Percentiles rank a stretch among this genome's conserved stretches.
These are phyloP conservation scores for Podarcis muralis DNA, from an alignment of 2,113 vertebrate species.

Conservation along the genomic window DNA sequence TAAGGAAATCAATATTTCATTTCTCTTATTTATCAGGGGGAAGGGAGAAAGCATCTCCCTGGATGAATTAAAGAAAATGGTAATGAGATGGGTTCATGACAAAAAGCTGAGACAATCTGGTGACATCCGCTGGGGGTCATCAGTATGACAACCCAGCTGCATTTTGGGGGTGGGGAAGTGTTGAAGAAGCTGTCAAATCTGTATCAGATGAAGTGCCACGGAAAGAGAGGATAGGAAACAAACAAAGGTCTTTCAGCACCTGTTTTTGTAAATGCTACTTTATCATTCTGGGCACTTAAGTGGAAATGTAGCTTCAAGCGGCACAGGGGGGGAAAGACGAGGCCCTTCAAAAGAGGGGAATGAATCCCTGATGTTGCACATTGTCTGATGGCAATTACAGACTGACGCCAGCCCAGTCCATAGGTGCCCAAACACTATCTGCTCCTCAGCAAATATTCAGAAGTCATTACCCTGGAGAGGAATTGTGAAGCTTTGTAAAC, in stretches of 20 bases:
- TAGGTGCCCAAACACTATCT: neutral
- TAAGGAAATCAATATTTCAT: constrained; percentile 16
- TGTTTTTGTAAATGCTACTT: neutral
- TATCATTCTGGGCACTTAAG: neutral
- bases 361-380: neutral
- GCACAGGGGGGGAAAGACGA: neutral
- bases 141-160: neutral
- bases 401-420: neutral
- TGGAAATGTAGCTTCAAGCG: neutral
- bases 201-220: neutral
- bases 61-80: constrained; percentile 40
- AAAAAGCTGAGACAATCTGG: neutral
- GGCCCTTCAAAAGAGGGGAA: neutral
- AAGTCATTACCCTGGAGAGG: neutral
- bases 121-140: neutral
- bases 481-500: neutral
- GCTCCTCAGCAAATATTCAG: neutral
- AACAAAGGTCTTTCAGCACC: neutral
- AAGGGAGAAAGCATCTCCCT: neutral
- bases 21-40: constrained; percentile 13
- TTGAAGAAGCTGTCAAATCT: neutral
- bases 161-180: neutral
- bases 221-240: neutral
- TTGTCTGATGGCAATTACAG: neutral
- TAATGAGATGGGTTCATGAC: constrained; percentile 10